Percentiles rank a stretch among this genome's conserved stretches.
These are phyloP conservation scores for Solen grandis DNA, from an alignment of 1,140 invertebrate genomes.

Conservation along the genomic window DNA sequence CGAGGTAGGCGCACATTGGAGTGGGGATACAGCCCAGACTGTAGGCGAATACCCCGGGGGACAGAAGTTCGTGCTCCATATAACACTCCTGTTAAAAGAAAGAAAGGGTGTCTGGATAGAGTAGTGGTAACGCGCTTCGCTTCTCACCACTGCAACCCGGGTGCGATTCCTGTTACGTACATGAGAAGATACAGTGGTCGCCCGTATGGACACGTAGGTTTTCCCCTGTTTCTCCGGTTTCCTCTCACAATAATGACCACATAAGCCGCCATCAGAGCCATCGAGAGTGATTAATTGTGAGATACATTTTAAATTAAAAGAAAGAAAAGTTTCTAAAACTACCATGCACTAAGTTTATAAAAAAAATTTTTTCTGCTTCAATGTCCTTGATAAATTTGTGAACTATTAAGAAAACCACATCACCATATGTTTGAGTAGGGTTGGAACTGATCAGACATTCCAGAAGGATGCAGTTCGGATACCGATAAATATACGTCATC, in stretches of 20 bases:
- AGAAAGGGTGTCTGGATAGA: background rate
- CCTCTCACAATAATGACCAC: background rate
- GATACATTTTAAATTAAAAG: too few relatives aligned
- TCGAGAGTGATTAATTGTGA: background rate
- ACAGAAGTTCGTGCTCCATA: conserved; percentile 27
- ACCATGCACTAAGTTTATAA: too few relatives aligned
- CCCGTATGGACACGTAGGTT: background rate
- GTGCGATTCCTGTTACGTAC: background rate
- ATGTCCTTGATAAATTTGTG: too few relatives aligned
- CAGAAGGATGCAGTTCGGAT: background rate
- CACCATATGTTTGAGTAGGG: background rate
- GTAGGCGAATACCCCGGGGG: conserved; percentile 13
- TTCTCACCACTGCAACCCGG: too few relatives aligned
- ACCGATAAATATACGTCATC: too few relatives aligned
- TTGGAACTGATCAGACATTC: background rate
- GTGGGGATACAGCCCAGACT: conserved; percentile 28
- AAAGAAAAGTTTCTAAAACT: too few relatives aligned
- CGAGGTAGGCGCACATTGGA: conserved; percentile 1
- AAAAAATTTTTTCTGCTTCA: too few relatives aligned
- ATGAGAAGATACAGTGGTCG: background rate
- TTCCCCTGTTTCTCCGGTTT: background rate
- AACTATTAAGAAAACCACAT: background rate
- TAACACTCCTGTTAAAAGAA: conserved; percentile 35
- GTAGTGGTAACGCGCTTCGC: too few relatives aligned
- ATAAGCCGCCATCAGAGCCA: background rate